Percentiles rank a stretch among this genome's conserved stretches.
phyloP scores from a whole-genome alignment of 2,797 vertebrate species.

The Lemur catta region DNA sequence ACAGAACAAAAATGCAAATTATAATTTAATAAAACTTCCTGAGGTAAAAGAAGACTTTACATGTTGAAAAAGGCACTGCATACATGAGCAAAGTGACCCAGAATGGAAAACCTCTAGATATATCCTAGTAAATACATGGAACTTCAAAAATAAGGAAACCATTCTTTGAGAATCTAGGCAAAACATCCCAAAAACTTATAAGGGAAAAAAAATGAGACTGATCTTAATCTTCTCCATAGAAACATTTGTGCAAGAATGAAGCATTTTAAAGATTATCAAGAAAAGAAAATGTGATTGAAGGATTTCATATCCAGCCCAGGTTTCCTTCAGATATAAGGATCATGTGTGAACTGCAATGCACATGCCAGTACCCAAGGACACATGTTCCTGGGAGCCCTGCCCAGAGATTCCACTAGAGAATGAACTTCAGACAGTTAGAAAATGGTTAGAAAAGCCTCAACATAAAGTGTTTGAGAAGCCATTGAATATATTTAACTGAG shows the following conservation, averaged over 20 bases:
- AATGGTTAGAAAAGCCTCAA: neutral
- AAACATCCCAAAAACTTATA: neutral
- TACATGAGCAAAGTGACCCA: neutral
- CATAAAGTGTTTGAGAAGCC: neutral
- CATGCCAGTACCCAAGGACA: neutral
- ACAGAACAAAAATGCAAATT: constrained; percentile 2
- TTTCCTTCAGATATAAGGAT: neutral
- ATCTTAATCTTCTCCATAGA: neutral
- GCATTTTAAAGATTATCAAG: neutral
- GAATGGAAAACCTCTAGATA: neutral
- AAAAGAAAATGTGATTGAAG: neutral
- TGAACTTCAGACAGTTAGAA: neutral
- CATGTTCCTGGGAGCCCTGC: neutral
- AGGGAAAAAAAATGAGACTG: neutral
- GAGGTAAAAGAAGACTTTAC: neutral
- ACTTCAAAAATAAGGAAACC: neutral
- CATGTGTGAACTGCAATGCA: accelerated
- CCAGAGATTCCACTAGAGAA: neutral
- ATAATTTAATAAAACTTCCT: constrained; percentile 13
- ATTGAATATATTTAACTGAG: neutral
- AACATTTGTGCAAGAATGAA: neutral
- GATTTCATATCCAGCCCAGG: neutral
- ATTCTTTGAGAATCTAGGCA: neutral
- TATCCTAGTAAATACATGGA: neutral
- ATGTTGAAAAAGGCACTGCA: neutral